Base-by-base conservation (phyloP, 2,113 vertebrate genomes). In the Scytalopus superciliaris region DNA sequence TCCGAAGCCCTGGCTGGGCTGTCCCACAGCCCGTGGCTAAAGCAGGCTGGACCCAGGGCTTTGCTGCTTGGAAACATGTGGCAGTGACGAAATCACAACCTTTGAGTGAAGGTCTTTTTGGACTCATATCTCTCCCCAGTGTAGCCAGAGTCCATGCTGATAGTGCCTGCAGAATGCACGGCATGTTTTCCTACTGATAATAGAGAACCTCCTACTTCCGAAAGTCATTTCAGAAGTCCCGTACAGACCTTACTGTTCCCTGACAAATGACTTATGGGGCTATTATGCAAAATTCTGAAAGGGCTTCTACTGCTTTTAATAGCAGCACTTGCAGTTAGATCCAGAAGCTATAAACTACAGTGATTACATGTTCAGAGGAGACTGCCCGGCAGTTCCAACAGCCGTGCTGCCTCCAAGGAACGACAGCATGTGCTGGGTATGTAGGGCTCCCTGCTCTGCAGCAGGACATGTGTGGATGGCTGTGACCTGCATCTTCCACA, bases 51-150 rank as follows among this genome's bases (percentile, higher is more conserved):
- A 40, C 78, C 81, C 39, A 59, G 67, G 47, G 27, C 19, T 73
- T 50, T 47, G 39, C 35, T 35, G 73, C 39, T 70, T 77, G 47
- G n/a, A 16, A 74, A 56, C 5, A 0, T 37, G 64, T 19, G 50
- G 47, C 76, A 25, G 9, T 67, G 68, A 80, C 49, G 79, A n/a
- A 93, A 84, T 60, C 47, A 30, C 68, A 83, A 2, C 80, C 83
- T 90, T 78, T 87, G 88, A 86, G 83, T 84, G 69, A 64, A 96
- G 73, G 93, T 67, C 90, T 86, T 92, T 85, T 27, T 64, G 68
- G 73, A 19, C 76, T 78, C 56, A 0, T 84, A 59, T 92, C 90
- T 81, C 92, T 81, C 31, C n/a, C 24, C n/a, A 42, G 69, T 10
- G 35, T 35, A 84, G 64, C 50, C 80, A 74, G 87, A 92, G 77